Conservation (phyloP, 1,140 invertebrate species). For the Chlorops oryzae region DNA sequence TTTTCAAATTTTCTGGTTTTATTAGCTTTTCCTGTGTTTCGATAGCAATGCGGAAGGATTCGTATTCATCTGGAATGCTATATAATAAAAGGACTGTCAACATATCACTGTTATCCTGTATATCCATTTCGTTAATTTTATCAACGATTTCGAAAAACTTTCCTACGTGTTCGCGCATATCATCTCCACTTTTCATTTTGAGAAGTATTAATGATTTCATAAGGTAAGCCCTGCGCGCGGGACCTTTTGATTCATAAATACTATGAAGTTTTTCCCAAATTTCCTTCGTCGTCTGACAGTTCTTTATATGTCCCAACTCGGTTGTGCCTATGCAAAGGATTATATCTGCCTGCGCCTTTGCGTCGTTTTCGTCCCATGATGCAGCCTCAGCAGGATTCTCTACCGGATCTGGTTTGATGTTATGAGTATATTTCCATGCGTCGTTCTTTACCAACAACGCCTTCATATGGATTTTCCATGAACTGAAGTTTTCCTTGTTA, state of each 20-base stretch:
- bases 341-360: slow-evolving; percentile 22
- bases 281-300: slow-evolving; percentile 23
- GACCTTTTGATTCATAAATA: slow-evolving; percentile 23
- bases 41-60: slow-evolving; percentile 24
- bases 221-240: slow-evolving; percentile 11
- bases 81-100: slow-evolving; percentile 21
- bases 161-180: slow-evolving; percentile 24
- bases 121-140: slow-evolving; percentile 21
- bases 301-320: slow-evolving; percentile 26
- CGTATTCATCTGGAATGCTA: slow-evolving; percentile 24
- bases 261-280: slow-evolving; percentile 26
- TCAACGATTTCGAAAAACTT: slow-evolving; percentile 28
- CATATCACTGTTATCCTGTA: slow-evolving; percentile 22
- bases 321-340: slow-evolving; percentile 21
- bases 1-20: slow-evolving; percentile 18
- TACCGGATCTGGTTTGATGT: too few relatives aligned
- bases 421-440: slow-evolving; percentile 21
- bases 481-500: slow-evolving; percentile 20
- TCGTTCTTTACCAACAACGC: slow-evolving; percentile 24
- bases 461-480: slow-evolving; percentile 25
- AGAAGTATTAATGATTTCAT: slow-evolving; percentile 16
- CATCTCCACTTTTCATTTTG: slow-evolving; percentile 24
- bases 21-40: slow-evolving; percentile 27
- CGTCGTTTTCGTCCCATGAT: slow-evolving; percentile 1
- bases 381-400: too few relatives aligned